Base-by-base conservation (phyloP, 2,113 vertebrate species). In the Tragelaphus strepsiceros region DNA sequence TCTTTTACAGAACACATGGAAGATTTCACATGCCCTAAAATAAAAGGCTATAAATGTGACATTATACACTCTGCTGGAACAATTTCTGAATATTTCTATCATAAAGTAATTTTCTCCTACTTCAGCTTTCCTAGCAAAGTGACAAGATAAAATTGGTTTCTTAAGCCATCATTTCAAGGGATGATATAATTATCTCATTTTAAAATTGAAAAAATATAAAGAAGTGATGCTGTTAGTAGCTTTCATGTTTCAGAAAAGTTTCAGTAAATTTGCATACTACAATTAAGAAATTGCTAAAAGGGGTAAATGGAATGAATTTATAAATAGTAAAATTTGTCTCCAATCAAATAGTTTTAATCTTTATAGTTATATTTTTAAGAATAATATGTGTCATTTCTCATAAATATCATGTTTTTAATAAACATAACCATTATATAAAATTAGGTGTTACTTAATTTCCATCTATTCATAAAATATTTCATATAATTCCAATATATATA, bases 61-160 rank as follows among this genome's bases (percentile, higher is more conserved):
- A 87, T 54, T 97, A 89, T 58, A 93, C 24, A 56, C 7, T 92
- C 39, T 32, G 35, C 26, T 81, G 16, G 32, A 83, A 84, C 56
- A 95, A 96, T 96, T 97, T 98, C 92, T 94, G 96, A 98, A 96
- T 96, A 85, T 96, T 98, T 98, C 77, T 94, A 51, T 96, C 97
- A 88, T 88, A 96, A 90, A 96, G 78, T 90, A 2, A 96, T 77
- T 97, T 98, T 96, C 80, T 88, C 92, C 93, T 91, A 1, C 17
- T 97, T 86, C 91, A 92, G 39, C 26, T 96, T 80, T 30, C 17
- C n/a, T 97, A 89, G 77, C 39, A 96, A 90, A 56, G 1, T 93
- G 84, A 94, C 85, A 96, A 95, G 19, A 56, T 35, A 93, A 35
- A 64, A 86, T 90, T 97, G 82, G 82, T 97, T 98, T 92, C 56